Evolutionary conservation across 2,113 vertebrate species (phyloP).

Genomic region (Erythrolamprus reginae): DNA sequence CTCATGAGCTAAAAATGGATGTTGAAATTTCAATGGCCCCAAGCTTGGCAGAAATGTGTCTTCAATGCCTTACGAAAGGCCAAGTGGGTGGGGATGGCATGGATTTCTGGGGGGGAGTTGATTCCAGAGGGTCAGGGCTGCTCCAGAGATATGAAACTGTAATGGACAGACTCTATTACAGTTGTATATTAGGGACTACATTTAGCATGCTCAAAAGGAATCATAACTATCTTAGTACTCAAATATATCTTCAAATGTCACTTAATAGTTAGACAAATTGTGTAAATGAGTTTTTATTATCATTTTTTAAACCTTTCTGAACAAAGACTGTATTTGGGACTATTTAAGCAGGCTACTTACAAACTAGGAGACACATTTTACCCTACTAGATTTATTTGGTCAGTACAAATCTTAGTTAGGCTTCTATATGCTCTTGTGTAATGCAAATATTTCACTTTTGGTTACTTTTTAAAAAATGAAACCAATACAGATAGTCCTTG

Average conservation of each 20-base stretch:
- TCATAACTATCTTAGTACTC: background rate
- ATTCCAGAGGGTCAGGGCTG: no score
- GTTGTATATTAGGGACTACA: background rate
- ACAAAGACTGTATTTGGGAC: background rate
- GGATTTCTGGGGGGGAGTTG: no score
- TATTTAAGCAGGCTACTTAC: background rate
- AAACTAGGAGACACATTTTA: background rate
- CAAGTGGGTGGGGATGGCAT: no score
- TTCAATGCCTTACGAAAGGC: no score
- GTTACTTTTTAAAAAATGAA: background rate
- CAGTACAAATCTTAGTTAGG: background rate
- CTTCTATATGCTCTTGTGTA: background rate
- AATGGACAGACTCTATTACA: background rate
- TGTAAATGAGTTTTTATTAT: background rate
- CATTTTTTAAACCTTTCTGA: background rate
- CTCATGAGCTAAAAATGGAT: no score
- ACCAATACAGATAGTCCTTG: background rate
- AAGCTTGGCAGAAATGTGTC: no score
- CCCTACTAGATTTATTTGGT: background rate
- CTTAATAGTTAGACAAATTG: background rate
- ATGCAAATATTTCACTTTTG: background rate
- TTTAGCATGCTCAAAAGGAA: background rate
- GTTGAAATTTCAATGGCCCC: no score
- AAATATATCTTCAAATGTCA: background rate
- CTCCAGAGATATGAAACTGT: no score